phyloP scores from a whole-genome alignment of 2,113 vertebrate genomes.

The Cyprinodon variegatus region DNA sequence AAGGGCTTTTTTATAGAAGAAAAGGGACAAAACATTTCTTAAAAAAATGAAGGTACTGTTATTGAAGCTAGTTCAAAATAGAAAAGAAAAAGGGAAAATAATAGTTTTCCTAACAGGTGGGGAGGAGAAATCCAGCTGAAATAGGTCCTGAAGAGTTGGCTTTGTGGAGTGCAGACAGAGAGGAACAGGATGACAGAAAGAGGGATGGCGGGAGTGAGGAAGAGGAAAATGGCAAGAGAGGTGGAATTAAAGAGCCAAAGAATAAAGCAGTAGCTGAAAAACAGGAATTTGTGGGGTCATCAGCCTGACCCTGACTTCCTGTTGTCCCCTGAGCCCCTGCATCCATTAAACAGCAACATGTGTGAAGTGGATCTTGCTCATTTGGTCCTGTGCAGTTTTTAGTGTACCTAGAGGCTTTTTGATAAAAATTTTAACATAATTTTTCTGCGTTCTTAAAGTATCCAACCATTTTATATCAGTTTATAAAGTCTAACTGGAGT shows the following conservation, averaged over 20 bases:
- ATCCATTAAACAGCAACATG: slow-evolving; percentile 61
- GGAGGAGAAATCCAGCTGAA: slow-evolving; percentile 56
- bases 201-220: slow-evolving; percentile 30
- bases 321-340: slow-evolving; percentile 69
- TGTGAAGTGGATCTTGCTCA: slow-evolving; percentile 2
- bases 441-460: background rate
- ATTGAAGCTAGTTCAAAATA: background rate
- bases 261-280: slow-evolving; percentile 72
- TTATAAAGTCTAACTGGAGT: slow-evolving; percentile 38
- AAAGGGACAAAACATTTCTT: slow-evolving; percentile 10
- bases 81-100: slow-evolving; percentile 24
- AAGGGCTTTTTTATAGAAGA: slow-evolving; percentile 4
- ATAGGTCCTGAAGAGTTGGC: slow-evolving; percentile 42
- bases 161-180: slow-evolving; percentile 36
- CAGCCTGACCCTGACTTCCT: slow-evolving; percentile 77
- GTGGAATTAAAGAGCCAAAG: slow-evolving; percentile 34
- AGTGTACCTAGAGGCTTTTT: background rate
- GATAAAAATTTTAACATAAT: background rate
- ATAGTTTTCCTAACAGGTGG: slow-evolving; percentile 53
- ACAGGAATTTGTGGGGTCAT: slow-evolving; percentile 79
- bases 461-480: slow-evolving; percentile 9
- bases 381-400: background rate
- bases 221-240: slow-evolving; percentile 35
- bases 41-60: background rate
- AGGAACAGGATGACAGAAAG: slow-evolving; percentile 56